phyloP scores from a whole-genome alignment of 2,113 vertebrate species.

The Antennarius striatus region DNA sequence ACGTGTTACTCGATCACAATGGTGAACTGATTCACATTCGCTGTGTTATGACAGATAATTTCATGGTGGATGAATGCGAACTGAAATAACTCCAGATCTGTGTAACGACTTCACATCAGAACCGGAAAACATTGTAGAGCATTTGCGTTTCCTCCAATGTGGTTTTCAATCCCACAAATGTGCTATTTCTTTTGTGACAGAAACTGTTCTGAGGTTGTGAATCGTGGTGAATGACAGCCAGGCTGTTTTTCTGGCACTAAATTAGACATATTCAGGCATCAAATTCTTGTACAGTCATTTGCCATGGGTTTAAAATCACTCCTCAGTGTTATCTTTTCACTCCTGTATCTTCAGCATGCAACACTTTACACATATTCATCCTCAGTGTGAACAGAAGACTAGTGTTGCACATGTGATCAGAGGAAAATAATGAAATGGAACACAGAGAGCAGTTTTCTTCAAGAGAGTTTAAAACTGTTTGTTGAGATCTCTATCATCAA shows the following conservation, averaged over 20 bases:
- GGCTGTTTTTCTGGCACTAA: too few relatives aligned
- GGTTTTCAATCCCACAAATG: background rate
- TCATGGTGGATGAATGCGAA: conserved; percentile 8
- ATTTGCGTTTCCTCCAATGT: too few relatives aligned
- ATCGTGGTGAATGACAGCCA: too few relatives aligned
- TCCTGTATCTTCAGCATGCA: background rate
- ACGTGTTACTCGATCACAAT: background rate
- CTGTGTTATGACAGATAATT: background rate
- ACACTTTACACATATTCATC: background rate
- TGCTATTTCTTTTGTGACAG: too few relatives aligned
- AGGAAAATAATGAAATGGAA: background rate
- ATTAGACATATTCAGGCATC: too few relatives aligned
- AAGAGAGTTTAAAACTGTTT: background rate
- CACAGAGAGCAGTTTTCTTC: background rate
- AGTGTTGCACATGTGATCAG: conserved; percentile 20
- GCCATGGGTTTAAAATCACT: too few relatives aligned
- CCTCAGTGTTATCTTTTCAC: too few relatives aligned
- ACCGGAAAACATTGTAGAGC: background rate
- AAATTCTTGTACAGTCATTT: too few relatives aligned
- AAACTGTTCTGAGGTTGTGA: too few relatives aligned
- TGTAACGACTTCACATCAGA: background rate
- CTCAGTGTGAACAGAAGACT: background rate
- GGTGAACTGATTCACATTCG: background rate
- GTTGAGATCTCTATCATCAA: background rate
- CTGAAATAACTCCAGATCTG: conserved; percentile 1